These are phyloP conservation scores for Bombus terrestris DNA, from an alignment of 1,140 invertebrate genomes.

Conservation along the genomic window DNA sequence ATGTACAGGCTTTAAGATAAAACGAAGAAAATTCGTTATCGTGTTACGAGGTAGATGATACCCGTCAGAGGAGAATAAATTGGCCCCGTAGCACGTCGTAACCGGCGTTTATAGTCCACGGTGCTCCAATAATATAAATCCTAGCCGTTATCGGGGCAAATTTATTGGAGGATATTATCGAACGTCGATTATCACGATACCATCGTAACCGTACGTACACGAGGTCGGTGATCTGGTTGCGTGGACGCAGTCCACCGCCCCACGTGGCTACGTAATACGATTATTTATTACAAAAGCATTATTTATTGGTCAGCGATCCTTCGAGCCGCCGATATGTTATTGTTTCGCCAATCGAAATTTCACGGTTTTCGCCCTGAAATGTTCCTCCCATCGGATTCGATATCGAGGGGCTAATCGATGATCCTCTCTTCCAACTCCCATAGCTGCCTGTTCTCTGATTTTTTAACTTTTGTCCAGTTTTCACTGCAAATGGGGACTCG, in stretches of 20 bases:
- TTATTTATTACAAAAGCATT: slow-evolving; percentile 73
- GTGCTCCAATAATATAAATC: slow-evolving; percentile 75
- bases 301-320: slow-evolving; percentile 64
- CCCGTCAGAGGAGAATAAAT: slow-evolving; percentile 62
- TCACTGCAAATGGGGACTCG: too few relatives aligned
- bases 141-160: slow-evolving; percentile 72
- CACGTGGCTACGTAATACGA: slow-evolving; percentile 66
- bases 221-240: slow-evolving; percentile 46
- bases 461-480: slow-evolving; percentile 66
- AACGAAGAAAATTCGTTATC: slow-evolving; percentile 22
- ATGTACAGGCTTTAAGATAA: not conserved
- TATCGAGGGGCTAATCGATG: slow-evolving; percentile 1
- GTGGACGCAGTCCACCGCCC: slow-evolving; percentile 48
- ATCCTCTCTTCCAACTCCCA: not conserved
- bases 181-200: slow-evolving; percentile 74
- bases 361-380: slow-evolving; percentile 42
- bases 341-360: slow-evolving; percentile 52
- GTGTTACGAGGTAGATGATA: slow-evolving; percentile 23
- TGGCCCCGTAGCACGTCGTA: slow-evolving; percentile 62
- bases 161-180: slow-evolving; percentile 77
- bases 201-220: slow-evolving; percentile 68
- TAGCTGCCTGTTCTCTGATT: slow-evolving; percentile 64
- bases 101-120: slow-evolving; percentile 61
- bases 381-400: slow-evolving; percentile 1
- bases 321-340: slow-evolving; percentile 60